Conservation (phyloP, 2,797 vertebrate genomes). For the Cyclura pinguis region DNA sequence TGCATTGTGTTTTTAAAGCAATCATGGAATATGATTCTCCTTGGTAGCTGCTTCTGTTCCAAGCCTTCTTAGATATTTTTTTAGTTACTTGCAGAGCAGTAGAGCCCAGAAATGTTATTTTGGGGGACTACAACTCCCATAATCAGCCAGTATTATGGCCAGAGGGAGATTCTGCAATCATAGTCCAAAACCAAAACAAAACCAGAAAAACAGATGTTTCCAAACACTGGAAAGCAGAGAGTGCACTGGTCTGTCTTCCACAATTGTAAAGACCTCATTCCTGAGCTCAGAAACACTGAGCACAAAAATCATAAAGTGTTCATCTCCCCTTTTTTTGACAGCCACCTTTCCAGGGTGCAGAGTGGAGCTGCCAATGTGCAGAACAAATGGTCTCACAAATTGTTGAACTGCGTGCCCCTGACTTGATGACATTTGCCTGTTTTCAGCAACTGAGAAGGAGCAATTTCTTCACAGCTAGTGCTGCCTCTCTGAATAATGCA, state of each 20-base stretch:
- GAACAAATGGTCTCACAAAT: conserved; percentile 24
- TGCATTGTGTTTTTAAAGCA: conserved; percentile 22
- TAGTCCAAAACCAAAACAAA: too few relatives aligned
- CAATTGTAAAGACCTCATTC: conserved; percentile 33
- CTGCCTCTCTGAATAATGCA: conserved; percentile 14
- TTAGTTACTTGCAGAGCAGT: too few relatives aligned
- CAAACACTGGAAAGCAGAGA: neutral
- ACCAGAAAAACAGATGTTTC: too few relatives aligned
- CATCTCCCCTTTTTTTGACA: neutral
- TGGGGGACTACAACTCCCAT: too few relatives aligned
- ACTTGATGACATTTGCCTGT: conserved; percentile 34
- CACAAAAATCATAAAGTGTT: conserved; percentile 20
- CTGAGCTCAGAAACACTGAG: conserved; percentile 34
- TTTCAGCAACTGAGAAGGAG: conserved; percentile 39
- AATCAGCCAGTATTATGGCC: too few relatives aligned
- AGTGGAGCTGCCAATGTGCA: conserved; percentile 16
- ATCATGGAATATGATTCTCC: neutral
- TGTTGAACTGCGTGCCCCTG: conserved; percentile 31
- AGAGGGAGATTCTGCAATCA: too few relatives aligned
- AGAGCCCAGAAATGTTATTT: neutral
- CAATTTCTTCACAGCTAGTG: neutral
- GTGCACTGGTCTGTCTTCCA: neutral
- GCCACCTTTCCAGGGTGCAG: conserved; percentile 30
- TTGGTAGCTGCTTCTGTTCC: neutral
- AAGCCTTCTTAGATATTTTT: neutral